Base-by-base conservation (phyloP, 1,140 invertebrate species). In the Harpegnathos saltator region DNA sequence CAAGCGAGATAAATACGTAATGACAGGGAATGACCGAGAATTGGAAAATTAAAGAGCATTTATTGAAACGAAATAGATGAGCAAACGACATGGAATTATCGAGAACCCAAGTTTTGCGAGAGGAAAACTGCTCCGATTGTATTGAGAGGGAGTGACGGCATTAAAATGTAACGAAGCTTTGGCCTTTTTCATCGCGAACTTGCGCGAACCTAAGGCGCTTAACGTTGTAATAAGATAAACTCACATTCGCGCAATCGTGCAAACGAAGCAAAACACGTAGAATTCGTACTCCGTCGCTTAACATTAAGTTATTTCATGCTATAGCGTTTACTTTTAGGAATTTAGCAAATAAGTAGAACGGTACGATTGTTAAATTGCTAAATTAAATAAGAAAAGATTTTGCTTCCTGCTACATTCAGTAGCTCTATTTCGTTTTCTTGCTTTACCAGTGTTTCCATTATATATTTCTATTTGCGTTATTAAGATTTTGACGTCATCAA, bases 221-320 rank as follows among this genome's bases (percentile, higher is more conserved):
- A 75, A 75, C 26, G 12, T 11, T 65, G 4, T 26, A 68, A 68
- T 65, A 22, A 44, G 14, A 75, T 52, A 75, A 63, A 75, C 19
- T 48, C 5, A n/a, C n/a, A 73, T 73, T 65, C 22, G 24, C 4
- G 12, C 3, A 0, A 19, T 62, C 12, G 12, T 19, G 22, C 17
- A 74, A 62, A 75, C 9, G 1, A 0, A 75, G 14, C n/a, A 15
- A 29, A 61, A 48, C 38, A 14, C 22, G 2, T 15, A 61, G 12
- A 19, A 56, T 33, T 7, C 12, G 17, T 71, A 33, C 15, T 62
- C 29, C 17, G 7, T 33, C n/a, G 26, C 22, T 71, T 56, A 54
- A 56, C 17, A 71, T 56, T 22, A 19, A 22, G 15, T 48, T 44
- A 44, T 9, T 9, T 44, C 5, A n/a, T 22, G 1, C n/a, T 22